Evolutionary conservation across 2,888 invertebrate species (phyloP).

Genomic region (Torymus auratus): DNA sequence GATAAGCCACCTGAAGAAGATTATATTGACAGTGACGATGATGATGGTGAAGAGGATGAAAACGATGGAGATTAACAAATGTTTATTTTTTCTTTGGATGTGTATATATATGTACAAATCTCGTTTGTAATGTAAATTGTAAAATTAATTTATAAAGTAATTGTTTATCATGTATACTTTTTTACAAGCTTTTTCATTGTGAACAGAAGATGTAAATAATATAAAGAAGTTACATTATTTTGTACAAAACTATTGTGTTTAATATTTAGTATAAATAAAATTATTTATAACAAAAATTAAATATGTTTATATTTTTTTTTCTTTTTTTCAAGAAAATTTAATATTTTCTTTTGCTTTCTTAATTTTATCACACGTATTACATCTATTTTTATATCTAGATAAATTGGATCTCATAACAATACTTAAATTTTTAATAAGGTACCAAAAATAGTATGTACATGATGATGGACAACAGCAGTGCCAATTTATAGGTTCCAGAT

Average conservation of each 20-base stretch:
- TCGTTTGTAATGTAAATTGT: constrained; percentile 21
- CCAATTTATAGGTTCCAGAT: constrained; percentile 1
- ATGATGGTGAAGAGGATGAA: constrained; percentile 21
- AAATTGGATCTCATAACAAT: not conserved
- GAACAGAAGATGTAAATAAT: not conserved
- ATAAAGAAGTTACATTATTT: not conserved
- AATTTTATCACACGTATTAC: not conserved
- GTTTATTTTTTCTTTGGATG: constrained; percentile 37
- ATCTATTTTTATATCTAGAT: not conserved
- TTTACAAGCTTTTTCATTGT: not conserved
- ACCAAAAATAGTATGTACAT: constrained; percentile 52
- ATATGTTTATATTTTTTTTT: no score
- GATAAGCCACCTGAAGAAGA: constrained; percentile 59
- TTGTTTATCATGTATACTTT: not conserved
- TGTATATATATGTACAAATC: constrained; percentile 49
- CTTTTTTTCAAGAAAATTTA: not conserved
- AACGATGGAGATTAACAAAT: constrained; percentile 16
- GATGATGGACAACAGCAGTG: constrained; percentile 16
- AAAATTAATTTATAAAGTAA: constrained; percentile 19
- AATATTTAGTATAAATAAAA: not conserved
- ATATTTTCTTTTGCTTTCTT: not conserved
- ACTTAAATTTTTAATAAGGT: not conserved
- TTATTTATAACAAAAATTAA: no score
- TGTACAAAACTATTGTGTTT: constrained; percentile 11
- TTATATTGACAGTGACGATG: not conserved